Conservation (phyloP, 2,888 invertebrate genomes). For the Marronus borbonicus region DNA sequence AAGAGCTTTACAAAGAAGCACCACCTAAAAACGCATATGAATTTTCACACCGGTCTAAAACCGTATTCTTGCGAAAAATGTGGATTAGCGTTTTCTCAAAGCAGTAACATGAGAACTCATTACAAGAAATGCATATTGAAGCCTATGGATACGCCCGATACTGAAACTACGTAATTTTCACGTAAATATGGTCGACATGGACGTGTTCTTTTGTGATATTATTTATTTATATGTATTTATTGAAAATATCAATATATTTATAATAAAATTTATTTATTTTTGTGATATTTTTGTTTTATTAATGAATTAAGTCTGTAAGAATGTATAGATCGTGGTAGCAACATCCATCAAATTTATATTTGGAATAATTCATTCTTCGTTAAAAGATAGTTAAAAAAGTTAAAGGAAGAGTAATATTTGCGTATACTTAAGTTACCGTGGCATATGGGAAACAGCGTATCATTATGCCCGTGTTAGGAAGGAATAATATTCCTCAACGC, state of each 20-base stretch:
- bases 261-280: slow-evolving; percentile 41
- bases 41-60: slow-evolving; percentile 88
- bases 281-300: background rate
- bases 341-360: too few species aligned
- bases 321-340: background rate
- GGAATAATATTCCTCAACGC: too few species aligned
- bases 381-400: too few species aligned
- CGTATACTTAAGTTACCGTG: too few species aligned
- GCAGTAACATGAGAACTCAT: slow-evolving; percentile 90
- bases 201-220: slow-evolving; percentile 30
- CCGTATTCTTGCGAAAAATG: slow-evolving; percentile 85
- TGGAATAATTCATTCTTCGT: too few species aligned
- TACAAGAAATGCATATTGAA: slow-evolving; percentile 80
- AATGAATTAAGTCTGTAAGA: background rate
- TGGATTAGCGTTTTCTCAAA: slow-evolving; percentile 85
- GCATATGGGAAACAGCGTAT: too few species aligned
- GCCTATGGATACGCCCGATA: slow-evolving; percentile 40
- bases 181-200: background rate
- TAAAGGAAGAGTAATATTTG: too few species aligned
- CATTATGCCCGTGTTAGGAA: too few species aligned
- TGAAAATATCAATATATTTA: slow-evolving; percentile 9
- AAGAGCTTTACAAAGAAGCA: slow-evolving; percentile 91
- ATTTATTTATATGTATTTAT: slow-evolving; percentile 30
- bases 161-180: slow-evolving; percentile 38
- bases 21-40: slow-evolving; percentile 87